Conservation (phyloP, 2,797 vertebrate genomes). For the Hozukius guyotensis region DNA sequence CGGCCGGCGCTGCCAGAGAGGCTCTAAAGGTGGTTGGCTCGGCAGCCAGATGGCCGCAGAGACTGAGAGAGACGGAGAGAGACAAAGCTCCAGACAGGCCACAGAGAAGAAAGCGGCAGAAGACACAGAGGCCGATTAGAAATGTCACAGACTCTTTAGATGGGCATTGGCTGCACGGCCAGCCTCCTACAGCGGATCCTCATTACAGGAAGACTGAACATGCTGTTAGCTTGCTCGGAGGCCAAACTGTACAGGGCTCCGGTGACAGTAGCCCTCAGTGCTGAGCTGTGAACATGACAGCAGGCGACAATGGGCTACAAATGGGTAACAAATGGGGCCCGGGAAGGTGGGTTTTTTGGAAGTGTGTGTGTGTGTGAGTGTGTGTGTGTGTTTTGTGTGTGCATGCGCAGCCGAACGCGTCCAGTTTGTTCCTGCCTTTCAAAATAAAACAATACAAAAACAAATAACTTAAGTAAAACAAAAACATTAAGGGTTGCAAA, state of each 20-base stretch:
- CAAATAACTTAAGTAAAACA: conserved; percentile 69
- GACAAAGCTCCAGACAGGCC: conserved; percentile 19
- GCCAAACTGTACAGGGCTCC: conserved; percentile 33
- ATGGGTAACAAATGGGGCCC: neutral
- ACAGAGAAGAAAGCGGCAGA: neutral
- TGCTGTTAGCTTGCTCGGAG: conserved; percentile 29
- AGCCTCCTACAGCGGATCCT: conserved; percentile 35
- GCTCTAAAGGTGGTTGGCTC: neutral
- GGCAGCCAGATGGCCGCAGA: neutral
- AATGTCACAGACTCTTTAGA: conserved; percentile 44
- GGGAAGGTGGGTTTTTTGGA: conserved; percentile 8
- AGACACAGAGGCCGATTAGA: conserved; percentile 42
- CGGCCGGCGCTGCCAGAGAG: neutral
- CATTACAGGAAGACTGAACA: conserved; percentile 50
- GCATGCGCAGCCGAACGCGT: conserved; percentile 19
- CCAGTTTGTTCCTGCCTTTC: conserved; percentile 53
- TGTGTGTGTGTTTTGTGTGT: neutral
- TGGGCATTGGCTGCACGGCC: conserved; percentile 28
- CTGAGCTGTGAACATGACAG: conserved; percentile 41
- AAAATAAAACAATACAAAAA: conserved; percentile 54
- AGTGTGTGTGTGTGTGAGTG: neutral
- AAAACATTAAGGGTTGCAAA: conserved; percentile 34
- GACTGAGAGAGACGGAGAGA: neutral
- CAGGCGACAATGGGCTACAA: conserved; percentile 36
- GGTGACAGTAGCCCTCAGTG: conserved; percentile 29